Conservation (phyloP, 1,140 invertebrate genomes). For the Nebria ingens region DNA sequence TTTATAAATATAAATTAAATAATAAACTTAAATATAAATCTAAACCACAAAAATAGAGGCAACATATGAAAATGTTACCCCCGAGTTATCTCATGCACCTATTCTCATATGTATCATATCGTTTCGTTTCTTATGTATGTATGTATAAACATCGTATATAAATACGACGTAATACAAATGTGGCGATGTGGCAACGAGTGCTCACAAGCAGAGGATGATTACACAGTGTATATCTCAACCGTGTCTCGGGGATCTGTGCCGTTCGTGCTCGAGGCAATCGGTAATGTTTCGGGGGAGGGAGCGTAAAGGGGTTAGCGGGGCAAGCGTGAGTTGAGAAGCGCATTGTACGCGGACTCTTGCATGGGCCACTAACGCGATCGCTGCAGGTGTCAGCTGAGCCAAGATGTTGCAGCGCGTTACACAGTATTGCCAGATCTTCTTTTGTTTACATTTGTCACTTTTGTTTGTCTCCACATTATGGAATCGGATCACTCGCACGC, state of each 20-base stretch:
- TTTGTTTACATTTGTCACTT: slow-evolving; percentile 2
- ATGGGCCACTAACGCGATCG: background rate
- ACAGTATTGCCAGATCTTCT: slow-evolving; percentile 16
- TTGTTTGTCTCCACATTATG: background rate
- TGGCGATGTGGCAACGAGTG: slow-evolving; percentile 19
- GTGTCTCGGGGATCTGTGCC: slow-evolving; percentile 24
- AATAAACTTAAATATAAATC: too few species aligned
- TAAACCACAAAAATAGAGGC: too few species aligned
- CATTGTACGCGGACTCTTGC: background rate
- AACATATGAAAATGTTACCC: too few species aligned
- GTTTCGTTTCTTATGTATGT: too few species aligned
- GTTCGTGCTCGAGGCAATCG: slow-evolving; percentile 14
- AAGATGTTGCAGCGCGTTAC: slow-evolving; percentile 14
- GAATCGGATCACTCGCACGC: background rate
- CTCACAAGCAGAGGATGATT: slow-evolving; percentile 21
- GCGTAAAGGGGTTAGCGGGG: background rate
- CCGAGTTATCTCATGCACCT: too few species aligned
- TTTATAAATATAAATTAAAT: too few species aligned
- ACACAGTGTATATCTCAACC: slow-evolving; percentile 28
- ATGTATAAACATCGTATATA: too few species aligned
- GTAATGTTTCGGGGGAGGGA: slow-evolving; percentile 18
- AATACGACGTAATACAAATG: too few species aligned
- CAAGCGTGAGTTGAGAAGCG: background rate
- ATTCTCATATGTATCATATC: too few species aligned
- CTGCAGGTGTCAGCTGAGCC: slow-evolving; percentile 33